Evolutionary conservation across 2,113 vertebrate genomes (phyloP), one percentile per base, ranked within the genome.

Genomic region (Bubalus kerabau): DNA sequence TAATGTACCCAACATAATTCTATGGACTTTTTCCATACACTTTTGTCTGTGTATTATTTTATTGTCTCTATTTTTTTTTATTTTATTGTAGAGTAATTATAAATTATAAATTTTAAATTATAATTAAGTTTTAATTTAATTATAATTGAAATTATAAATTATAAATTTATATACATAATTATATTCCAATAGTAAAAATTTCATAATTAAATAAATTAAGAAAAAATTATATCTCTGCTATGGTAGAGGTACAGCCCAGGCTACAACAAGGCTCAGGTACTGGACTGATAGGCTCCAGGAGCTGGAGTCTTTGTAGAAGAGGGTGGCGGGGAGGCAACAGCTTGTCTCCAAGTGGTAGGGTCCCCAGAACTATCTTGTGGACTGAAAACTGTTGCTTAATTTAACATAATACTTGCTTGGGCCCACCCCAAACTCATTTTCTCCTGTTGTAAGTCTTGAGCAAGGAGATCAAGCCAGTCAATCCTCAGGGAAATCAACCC

Each of bases 251-350:
- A 50, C 3, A 84, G 12, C 50, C n/a, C n/a, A 88, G 48, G 40
- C 15, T 52, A 32, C 9, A 32, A 10, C 13, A 76, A 82, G 50
- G 17, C 24, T 32, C 2, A 7, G 23, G 36, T 17, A 15, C 21
- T 78, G 50, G 17, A 56, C 60, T 40, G 15, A 71, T 24, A 26
- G 43, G 40, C 7, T 48, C 21, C 48, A 48, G 40, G 46, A 62
- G 8, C 4, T 26, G 15, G 3, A 56, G 7, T 40, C 54, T 57
- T 36, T 78, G 15, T 52, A 7, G 78, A 64, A 14, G 94, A 84
- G 17, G 17, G 28, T 32, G 80, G 23, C 1, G 5, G 10, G 32
- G 2, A 1, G n/a, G 67, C 40, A 43, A 48, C 5, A 9, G 0
- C 6, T 43, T 50, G 23, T 74, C 71, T 81, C 67, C n/a, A 50